A percentile compares a stretch with the other conserved stretches of the same genome.
These are phyloP conservation scores for Limnephilus rhombicus DNA, from an alignment of 2,888 invertebrate genomes.

Conservation along the genomic window DNA sequence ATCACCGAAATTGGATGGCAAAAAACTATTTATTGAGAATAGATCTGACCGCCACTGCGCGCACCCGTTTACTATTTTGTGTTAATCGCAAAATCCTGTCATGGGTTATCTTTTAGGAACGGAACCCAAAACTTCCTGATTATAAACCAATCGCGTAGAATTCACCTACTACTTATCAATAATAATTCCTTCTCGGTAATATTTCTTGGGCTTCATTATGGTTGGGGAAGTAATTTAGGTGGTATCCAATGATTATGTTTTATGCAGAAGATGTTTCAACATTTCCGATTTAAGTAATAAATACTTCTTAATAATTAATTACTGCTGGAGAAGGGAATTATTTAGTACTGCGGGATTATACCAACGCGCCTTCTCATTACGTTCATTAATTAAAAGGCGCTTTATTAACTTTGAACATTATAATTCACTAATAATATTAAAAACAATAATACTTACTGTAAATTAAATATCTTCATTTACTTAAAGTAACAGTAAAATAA, in stretches of 20 bases:
- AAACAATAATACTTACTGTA: background rate
- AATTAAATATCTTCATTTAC: too few relatives aligned
- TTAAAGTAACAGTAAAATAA: too few relatives aligned
- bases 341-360: background rate
- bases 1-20: too few relatives aligned
- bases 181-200: background rate
- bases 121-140: too few relatives aligned
- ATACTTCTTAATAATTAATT: background rate
- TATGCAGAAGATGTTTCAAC: background rate
- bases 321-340: background rate
- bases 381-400: background rate
- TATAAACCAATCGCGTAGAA: background rate
- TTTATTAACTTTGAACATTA: background rate
- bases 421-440: background rate
- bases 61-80: too few relatives aligned
- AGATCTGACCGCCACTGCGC: too few relatives aligned
- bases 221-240: background rate
- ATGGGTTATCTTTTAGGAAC: too few relatives aligned
- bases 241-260: background rate
- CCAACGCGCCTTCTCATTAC: background rate
- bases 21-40: too few relatives aligned
- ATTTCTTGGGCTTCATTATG: background rate
- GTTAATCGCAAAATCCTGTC: too few relatives aligned
- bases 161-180: background rate
- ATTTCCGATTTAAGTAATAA: background rate